These are phyloP conservation scores for Colius striatus DNA, from an alignment of 2,113 vertebrate genomes.

Conservation along the genomic window DNA sequence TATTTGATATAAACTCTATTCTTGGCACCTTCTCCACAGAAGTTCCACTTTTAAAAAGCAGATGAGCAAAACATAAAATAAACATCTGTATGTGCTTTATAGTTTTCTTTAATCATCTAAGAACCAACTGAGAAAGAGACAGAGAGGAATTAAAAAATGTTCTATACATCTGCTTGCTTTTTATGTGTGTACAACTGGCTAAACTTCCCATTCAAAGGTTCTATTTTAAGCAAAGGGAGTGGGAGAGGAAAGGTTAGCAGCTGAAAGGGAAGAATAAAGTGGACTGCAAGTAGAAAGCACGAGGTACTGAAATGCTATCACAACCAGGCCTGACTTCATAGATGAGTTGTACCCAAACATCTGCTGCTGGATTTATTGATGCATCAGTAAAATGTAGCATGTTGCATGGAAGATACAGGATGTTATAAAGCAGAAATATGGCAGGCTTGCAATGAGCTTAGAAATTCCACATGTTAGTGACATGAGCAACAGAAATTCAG, in stretches of 20 bases:
- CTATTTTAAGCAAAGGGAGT: neutral
- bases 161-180: neutral
- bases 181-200: neutral
- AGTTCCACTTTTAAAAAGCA: neutral
- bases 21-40: neutral
- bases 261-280: neutral
- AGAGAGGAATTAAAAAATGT: neutral
- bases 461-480: neutral
- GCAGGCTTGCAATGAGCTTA: neutral
- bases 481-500: neutral
- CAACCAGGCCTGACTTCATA: neutral
- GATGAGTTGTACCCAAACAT: neutral
- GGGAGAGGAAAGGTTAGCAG: neutral
- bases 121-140: neutral
- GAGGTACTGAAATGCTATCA: neutral
- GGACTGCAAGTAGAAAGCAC: neutral
- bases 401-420: neutral
- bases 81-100: neutral
- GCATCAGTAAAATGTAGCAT: neutral
- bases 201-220: neutral
- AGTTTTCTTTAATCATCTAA: slow-evolving; percentile 8
- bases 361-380: slow-evolving; percentile 3
- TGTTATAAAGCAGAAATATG: neutral
- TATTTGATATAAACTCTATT: neutral
- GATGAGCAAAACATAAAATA: neutral